These are phyloP conservation scores for Vollenhovia emeryi DNA, from an alignment of 1,140 invertebrate genomes.

Conservation along the genomic window DNA sequence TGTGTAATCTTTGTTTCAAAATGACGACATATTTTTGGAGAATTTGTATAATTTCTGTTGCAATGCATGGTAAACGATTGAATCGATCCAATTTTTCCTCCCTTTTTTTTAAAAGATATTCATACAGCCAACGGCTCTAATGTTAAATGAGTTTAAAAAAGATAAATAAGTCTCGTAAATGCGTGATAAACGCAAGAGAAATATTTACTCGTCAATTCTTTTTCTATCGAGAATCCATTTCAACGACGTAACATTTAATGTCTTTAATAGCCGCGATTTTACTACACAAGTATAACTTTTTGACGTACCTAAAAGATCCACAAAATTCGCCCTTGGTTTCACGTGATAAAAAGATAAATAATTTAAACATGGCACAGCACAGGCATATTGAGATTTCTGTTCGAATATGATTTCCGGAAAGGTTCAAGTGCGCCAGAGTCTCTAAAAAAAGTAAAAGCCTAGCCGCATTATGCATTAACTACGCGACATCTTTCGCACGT, in stretches of 20 bases:
- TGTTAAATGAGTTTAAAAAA: not conserved
- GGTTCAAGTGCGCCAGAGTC: not conserved
- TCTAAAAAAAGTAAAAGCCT: not conserved
- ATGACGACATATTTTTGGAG: no score
- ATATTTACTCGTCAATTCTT: not conserved
- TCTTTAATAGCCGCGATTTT: slow-evolving; percentile 25
- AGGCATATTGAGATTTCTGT: not conserved
- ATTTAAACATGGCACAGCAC: not conserved
- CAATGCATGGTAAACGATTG: no score
- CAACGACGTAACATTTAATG: not conserved
- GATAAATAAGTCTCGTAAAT: not conserved
- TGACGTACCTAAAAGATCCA: not conserved
- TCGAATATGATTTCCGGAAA: not conserved
- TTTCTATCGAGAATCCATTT: not conserved
- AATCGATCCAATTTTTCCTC: no score
- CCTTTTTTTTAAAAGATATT: no score
- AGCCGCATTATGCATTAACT: not conserved
- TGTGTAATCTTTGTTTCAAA: not conserved
- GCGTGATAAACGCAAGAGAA: not conserved
- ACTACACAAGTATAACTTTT: not conserved
- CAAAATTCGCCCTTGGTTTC: not conserved
- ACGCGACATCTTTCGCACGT: not conserved
- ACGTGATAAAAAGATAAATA: not conserved
- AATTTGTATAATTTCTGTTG: no score
- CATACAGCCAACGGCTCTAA: no score